Percentiles rank a stretch among this genome's conserved stretches.
These are phyloP conservation scores for Cotesia typhae DNA, from an alignment of 1,140 invertebrate species.

Conservation along the genomic window DNA sequence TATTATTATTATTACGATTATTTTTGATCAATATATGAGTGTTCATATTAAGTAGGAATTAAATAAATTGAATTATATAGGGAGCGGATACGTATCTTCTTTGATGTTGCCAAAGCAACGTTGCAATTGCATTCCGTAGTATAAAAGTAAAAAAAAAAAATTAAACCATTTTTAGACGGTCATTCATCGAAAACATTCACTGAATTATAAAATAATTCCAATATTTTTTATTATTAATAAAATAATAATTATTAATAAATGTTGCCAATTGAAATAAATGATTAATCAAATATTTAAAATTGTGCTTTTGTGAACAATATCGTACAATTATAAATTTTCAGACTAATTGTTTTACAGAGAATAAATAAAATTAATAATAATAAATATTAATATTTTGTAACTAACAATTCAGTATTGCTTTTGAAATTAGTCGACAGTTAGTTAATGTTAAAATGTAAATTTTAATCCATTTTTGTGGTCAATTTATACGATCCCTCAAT, in stretches of 20 bases:
- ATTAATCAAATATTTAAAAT: not conserved
- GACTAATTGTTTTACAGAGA: not conserved
- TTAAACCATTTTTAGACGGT: not conserved
- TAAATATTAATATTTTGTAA: conserved; percentile 21
- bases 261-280: conserved; percentile 14
- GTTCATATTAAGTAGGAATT: conserved; percentile 26
- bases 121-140: conserved; percentile 29
- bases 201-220: conserved; percentile 17
- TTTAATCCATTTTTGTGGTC: conserved; percentile 19
- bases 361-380: conserved; percentile 6
- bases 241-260: conserved; percentile 9
- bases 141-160: not conserved
- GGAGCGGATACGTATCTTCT: conserved; percentile 22
- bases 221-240: conserved; percentile 15
- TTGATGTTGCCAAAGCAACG: conserved; percentile 29
- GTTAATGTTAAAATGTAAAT: not conserved
- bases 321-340: not conserved
- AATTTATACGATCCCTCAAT: conserved; percentile 23
- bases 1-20: not conserved
- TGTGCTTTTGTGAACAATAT: conserved; percentile 9
- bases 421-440: conserved; percentile 6
- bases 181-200: conserved; percentile 3
- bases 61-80: conserved; percentile 19
- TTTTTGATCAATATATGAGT: conserved; percentile 17
- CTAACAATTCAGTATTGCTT: conserved; percentile 24